Evolutionary conservation across 2,888 invertebrate genomes (phyloP).

Genomic region (Acrobasis suavella): DNA sequence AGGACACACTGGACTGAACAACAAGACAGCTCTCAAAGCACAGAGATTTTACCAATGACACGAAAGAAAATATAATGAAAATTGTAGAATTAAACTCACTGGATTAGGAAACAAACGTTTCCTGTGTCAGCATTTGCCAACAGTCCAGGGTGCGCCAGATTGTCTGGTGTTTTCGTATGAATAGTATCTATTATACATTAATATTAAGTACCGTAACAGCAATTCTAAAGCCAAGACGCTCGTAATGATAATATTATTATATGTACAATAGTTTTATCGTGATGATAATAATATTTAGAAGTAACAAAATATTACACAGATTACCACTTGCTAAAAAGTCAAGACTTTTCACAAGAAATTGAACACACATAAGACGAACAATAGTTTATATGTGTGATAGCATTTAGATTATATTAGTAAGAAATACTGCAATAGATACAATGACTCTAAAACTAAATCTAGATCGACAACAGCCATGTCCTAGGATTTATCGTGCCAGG

Average conservation of each 20-base stretch:
- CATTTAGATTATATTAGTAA: neutral
- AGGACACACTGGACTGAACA: no score
- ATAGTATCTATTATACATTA: neutral
- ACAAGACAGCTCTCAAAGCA: no score
- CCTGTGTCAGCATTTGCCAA: neutral
- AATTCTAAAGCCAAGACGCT: neutral
- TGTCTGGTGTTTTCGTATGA: neutral
- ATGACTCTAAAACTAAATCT: neutral
- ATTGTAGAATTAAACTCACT: neutral
- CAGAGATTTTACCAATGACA: no score
- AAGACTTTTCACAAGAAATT: no score
- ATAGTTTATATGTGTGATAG: no score
- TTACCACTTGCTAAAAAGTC: no score
- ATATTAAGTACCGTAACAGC: neutral
- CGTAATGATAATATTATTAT: no score
- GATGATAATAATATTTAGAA: no score
- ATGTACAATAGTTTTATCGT: no score
- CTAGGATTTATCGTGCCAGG: slow-evolving; percentile 17
- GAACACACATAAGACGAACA: no score
- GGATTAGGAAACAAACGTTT: neutral
- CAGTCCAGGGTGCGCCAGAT: neutral
- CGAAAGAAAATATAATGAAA: neutral
- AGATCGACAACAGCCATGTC: slow-evolving; percentile 8
- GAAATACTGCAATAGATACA: neutral
- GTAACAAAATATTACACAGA: no score